Evolutionary conservation across 1,140 invertebrate genomes (phyloP), one percentile per base, ranked within the genome.

Genomic region (Caenorhabditis latens): DNA sequence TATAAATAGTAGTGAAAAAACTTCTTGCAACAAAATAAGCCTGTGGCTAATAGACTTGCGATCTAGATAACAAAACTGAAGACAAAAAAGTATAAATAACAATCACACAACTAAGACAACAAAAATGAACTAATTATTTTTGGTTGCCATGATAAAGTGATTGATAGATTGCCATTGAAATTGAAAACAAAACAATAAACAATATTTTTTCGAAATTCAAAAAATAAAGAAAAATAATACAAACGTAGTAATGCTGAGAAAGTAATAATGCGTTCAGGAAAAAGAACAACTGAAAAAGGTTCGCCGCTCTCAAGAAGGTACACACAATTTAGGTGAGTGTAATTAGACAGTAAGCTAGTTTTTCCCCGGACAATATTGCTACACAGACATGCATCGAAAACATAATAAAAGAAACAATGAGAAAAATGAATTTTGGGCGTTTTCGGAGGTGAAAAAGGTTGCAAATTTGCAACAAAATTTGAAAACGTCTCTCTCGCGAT

Each of bases 301-400:
- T 75, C 67, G 67, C 14, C 67, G n/a, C 42, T 75, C 67, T 75
- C 67, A 46, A 75, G 43, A 75, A 75, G 67, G 67, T 46, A 67
- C 63, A 67, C 16, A 67, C 63, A 14, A 61, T 61, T 61, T 61
- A 61, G 57, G 21, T 8, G 40, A 32, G 24, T 67, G 63, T 67
- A 75, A 75, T 75, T 75, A 48, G 14, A 7, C 43, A 75, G 43
- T 75, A 75, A 75, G 67, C 67, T 46, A 46, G 67, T 75, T 75
- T 75, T 4, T n/a, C 1, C n/a, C 19, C 1, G 6, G 24, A 67
- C 40, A 19, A n/a, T 67, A 40, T 40, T 67, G 63, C 21, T 40
- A 42, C 32, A 13, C 21, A 32, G 32, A 8, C 9, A 32, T 7
- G 1, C 63, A 67, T 21, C 4, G 11, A 0, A 19, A 40, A 67